phyloP scores from a whole-genome alignment of 2,888 invertebrate genomes.

The Caenorhabditis sp. region DNA sequence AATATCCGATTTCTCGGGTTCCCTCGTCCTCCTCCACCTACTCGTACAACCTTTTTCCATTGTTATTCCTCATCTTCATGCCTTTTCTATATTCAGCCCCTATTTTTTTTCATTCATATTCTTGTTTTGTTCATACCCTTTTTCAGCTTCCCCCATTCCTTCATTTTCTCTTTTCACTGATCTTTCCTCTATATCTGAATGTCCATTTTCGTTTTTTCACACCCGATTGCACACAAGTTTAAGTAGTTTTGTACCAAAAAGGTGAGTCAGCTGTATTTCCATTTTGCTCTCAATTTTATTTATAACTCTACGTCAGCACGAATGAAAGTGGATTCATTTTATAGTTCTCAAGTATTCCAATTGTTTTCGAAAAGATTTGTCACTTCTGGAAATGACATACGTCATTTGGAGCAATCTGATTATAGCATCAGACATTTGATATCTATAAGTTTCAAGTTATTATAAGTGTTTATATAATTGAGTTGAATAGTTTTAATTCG shows the following conservation, averaged over 20 bases:
- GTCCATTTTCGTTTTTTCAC: constrained; percentile 44
- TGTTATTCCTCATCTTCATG: constrained; percentile 48
- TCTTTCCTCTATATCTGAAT: constrained; percentile 6
- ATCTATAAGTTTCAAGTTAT: neutral
- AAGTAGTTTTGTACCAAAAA: constrained; percentile 11
- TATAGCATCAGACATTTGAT: neutral
- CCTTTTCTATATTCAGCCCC: constrained; percentile 1
- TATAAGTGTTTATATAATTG: no score
- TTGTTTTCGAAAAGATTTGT: no score
- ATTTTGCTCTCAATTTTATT: constrained; percentile 7
- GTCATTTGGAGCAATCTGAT: neutral
- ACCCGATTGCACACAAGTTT: constrained; percentile 41
- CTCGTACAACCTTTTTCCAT: constrained; percentile 29
- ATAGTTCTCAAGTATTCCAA: neutral
- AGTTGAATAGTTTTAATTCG: no score
- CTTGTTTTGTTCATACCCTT: constrained; percentile 20
- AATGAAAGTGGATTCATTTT: neutral
- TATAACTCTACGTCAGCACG: neutral
- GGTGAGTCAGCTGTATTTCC: constrained; percentile 27
- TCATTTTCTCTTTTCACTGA: neutral
- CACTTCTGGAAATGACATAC: neutral
- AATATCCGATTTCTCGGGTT: constrained; percentile 47
- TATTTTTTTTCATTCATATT: constrained; percentile 33
- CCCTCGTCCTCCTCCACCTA: constrained; percentile 19
- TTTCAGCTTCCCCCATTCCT: constrained; percentile 10